Conservation (phyloP, 2,797 vertebrate species). For the Sebastes kiyomatsui region DNA sequence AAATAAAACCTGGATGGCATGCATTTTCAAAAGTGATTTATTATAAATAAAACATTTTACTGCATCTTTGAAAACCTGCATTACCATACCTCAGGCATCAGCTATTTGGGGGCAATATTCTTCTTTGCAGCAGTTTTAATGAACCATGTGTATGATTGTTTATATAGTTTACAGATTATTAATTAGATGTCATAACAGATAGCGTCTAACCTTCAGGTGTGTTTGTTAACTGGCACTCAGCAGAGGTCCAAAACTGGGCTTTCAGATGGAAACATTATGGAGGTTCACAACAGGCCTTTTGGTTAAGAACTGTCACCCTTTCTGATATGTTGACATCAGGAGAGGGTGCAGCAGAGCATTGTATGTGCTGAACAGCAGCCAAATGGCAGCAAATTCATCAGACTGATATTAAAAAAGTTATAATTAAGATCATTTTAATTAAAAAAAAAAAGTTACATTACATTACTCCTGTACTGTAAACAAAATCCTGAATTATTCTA, state of each 20-base stretch:
- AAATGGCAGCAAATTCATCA: neutral
- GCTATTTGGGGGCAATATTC: constrained; percentile 8
- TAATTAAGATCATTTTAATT: no score
- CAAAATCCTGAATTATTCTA: neutral
- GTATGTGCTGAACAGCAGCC: neutral
- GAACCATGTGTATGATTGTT: constrained; percentile 15
- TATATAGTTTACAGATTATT: neutral
- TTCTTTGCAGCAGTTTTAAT: constrained; percentile 6
- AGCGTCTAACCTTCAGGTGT: neutral
- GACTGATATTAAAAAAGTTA: no score
- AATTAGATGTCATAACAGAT: neutral
- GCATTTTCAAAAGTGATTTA: constrained; percentile 20
- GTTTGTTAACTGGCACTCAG: neutral
- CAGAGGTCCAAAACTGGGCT: neutral
- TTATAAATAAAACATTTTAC: constrained; percentile 41
- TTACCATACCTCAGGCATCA: constrained; percentile 23
- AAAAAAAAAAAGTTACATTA: neutral
- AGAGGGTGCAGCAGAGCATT: neutral
- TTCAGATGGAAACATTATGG: neutral
- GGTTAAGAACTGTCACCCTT: neutral
- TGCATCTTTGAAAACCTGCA: constrained; percentile 18
- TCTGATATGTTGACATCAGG: neutral
- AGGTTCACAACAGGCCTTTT: neutral
- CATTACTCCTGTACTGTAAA: neutral
- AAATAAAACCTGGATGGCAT: constrained; percentile 7